phyloP scores from a whole-genome alignment of 2,113 vertebrate species.

The Ictalurus punctatus region DNA sequence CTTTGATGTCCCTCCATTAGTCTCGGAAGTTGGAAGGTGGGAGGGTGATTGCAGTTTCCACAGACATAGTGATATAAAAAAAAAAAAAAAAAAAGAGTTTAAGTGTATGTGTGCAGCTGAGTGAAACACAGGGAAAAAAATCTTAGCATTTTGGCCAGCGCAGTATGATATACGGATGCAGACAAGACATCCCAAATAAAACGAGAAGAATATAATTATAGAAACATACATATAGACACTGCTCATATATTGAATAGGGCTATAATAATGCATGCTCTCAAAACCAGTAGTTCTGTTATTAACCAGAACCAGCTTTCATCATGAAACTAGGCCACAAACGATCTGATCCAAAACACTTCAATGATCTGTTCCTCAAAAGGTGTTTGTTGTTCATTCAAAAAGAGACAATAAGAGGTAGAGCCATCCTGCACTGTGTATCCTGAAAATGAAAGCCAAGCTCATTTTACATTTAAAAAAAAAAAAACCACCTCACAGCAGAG shows the following conservation, averaged over 20 bases:
- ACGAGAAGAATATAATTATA: neutral
- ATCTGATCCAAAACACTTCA: conserved; percentile 17
- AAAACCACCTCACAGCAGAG: conserved; percentile 20
- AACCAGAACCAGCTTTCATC: conserved; percentile 17
- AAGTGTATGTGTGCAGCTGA: conserved; percentile 17
- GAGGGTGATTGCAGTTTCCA: conserved; percentile 46
- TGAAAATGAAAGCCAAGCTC: conserved; percentile 46
- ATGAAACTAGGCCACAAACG: conserved; percentile 24
- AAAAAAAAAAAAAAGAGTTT: neutral
- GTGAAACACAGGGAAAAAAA: neutral
- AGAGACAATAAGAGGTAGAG: conserved; percentile 13
- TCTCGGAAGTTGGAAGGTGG: conserved; percentile 20
- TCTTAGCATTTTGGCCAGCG: neutral
- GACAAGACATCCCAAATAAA: neutral
- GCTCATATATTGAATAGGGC: conserved; percentile 20
- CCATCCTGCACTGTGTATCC: conserved; percentile 17
- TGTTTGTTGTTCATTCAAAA: conserved; percentile 26
- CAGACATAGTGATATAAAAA: conserved; percentile 43
- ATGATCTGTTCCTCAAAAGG: neutral
- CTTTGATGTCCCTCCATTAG: conserved; percentile 62
- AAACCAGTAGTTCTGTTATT: conserved; percentile 4
- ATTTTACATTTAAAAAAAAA: conserved; percentile 43
- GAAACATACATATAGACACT: neutral
- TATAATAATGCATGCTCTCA: conserved; percentile 15
- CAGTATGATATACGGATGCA: neutral